Base-by-base conservation (phyloP, 2,888 invertebrate genomes). In the Zhuqinia jingwanae region DNA sequence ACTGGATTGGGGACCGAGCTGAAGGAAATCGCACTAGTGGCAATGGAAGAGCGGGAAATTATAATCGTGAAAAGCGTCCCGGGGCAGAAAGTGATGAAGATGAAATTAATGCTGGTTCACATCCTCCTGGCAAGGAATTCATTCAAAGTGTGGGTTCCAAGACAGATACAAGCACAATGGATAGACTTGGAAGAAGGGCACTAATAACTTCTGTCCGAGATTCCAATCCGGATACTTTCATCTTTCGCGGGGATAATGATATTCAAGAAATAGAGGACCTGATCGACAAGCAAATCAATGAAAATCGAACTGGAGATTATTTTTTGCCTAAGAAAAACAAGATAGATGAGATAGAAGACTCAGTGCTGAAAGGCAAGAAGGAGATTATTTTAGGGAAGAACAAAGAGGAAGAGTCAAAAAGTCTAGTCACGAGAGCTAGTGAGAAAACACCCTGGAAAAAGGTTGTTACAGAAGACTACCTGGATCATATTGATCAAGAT, bases 201-300 rank as follows among this genome's bases (percentile, higher is more conserved):
- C 70, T 88, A 13, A 70, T 87, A 8, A 45, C 77, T 30, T 58
- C 89, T 0, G 80, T 88, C 2, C 58, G 88, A 25, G 75, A 85
- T 13, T 15, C 8, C 11, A 42, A 89, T 60, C 89, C 88, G 1
- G 45, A 47, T 11, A 36, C 83, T 11, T 89, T 88, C 27, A 68
- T 87, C 6, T 88, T 87, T 47, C 2, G 30, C 0, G 89, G 88
- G 1, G 83, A 83, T 1, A 25, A 83, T 50, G 75, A 77, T 30
- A 58, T 88, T 53, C 30, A 27, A n/a, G 60, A 60, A 0, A n/a
- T 87, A 8, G 89, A 89, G 42, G 50, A 65, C 17, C 42, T 89
- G 60, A 88, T 89, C 53, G 88, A 89, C 22, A 42, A 77, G 45
- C 76, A 87, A 68, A 30, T 89, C 36, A 36, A 36, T 36, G 8